Evolutionary conservation across 1,140 invertebrate species (phyloP).

Genomic region (Macrostomum lignano): DNA sequence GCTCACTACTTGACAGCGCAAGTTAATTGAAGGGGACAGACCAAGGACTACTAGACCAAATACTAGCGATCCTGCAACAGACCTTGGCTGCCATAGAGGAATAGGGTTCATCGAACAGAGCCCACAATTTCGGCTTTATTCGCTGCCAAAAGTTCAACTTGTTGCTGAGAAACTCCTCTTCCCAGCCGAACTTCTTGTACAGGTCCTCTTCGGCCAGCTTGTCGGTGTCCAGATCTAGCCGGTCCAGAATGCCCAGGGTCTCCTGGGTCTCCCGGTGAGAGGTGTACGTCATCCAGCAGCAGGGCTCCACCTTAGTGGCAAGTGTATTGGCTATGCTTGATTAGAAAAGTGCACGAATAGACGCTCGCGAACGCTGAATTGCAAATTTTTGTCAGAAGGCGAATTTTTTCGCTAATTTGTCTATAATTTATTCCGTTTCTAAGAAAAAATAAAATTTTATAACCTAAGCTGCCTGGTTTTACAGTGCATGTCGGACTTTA

Average conservation of each 20-base stretch:
- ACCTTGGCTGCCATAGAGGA: conserved; percentile 56
- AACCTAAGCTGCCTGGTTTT: too few species aligned
- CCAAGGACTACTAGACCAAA: too few species aligned
- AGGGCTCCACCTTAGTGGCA: conserved; percentile 74
- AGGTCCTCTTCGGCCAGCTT: conserved; percentile 62
- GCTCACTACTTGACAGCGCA: too few species aligned
- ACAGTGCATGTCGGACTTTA: too few species aligned
- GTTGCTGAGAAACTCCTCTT: conserved; percentile 46
- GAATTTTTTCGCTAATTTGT: too few species aligned
- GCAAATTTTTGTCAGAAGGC: too few species aligned
- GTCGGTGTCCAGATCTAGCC: conserved; percentile 59
- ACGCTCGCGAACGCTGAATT: too few species aligned
- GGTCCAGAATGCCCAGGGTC: conserved; percentile 77
- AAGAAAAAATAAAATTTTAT: too few species aligned
- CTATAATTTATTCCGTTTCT: too few species aligned
- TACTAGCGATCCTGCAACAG: conserved; percentile 28
- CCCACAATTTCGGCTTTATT: conserved; percentile 52
- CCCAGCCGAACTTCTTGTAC: conserved; percentile 56
- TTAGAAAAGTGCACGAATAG: too few species aligned
- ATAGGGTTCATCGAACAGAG: conserved; percentile 62
- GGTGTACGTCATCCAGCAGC: conserved; percentile 83
- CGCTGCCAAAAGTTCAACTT: conserved; percentile 46
- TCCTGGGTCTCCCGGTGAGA: conserved; percentile 79
- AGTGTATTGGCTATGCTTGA: too few species aligned
- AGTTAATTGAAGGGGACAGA: too few species aligned